These are phyloP conservation scores for Ciconia boyciana DNA, from an alignment of 2,113 vertebrate species.

Conservation along the genomic window DNA sequence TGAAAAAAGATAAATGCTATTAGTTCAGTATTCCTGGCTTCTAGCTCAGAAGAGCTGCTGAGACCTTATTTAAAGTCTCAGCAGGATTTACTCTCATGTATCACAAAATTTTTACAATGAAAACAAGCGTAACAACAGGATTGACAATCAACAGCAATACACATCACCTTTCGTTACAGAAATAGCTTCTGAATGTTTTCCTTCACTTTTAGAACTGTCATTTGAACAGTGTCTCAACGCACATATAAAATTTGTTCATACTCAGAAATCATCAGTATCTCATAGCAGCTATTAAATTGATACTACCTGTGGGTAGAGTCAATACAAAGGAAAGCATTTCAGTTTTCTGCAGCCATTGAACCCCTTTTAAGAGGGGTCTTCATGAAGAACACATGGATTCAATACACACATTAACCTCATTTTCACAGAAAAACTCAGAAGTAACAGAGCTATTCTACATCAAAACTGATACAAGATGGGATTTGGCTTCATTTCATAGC, in stretches of 20 bases:
- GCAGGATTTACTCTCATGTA: neutral
- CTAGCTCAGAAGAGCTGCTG: neutral
- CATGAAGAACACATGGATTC: neutral
- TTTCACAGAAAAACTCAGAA: neutral
- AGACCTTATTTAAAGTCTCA: slow-evolving; percentile 25
- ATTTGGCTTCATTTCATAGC: neutral
- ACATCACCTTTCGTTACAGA: neutral
- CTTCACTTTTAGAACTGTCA: neutral
- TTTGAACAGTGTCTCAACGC: neutral
- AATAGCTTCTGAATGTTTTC: neutral
- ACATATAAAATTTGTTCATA: neutral
- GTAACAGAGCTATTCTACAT: neutral
- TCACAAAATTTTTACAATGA: neutral
- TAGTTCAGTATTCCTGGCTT: neutral
- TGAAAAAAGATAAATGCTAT: slow-evolving; percentile 24
- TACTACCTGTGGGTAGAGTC: neutral
- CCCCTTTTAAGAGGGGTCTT: neutral
- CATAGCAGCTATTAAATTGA: neutral
- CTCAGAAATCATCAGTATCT: neutral
- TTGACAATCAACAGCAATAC: neutral
- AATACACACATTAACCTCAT: neutral
- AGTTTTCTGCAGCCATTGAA: neutral
- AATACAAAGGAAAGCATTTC: neutral
- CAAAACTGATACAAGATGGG: neutral
- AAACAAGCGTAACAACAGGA: neutral